Percentiles rank a stretch among this genome's conserved stretches.
Evolutionary conservation across 2,888 invertebrate genomes (phyloP).

Genomic region (Eupithecia inturbata): DNA sequence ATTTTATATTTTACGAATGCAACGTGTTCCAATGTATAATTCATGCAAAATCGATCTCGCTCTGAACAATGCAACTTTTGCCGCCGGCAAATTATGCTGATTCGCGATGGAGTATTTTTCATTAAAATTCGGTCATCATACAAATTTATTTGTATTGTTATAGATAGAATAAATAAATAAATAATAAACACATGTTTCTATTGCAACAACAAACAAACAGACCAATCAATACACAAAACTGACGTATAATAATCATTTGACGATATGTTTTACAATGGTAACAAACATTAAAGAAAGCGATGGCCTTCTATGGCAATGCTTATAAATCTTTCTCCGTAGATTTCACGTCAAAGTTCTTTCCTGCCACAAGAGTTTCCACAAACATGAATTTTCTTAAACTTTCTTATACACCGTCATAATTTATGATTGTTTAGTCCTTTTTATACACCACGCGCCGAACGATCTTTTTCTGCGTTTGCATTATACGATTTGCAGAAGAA

Average conservation of each 20-base stretch:
- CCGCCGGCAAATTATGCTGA: conserved; percentile 35
- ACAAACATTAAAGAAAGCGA: background rate
- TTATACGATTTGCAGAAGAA: background rate
- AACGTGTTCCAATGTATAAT: conserved; percentile 39
- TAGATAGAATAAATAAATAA: background rate
- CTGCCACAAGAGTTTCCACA: background rate
- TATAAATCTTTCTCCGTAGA: background rate
- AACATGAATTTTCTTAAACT: background rate
- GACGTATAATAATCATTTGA: background rate
- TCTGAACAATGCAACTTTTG: conserved; percentile 36
- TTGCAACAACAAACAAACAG: background rate
- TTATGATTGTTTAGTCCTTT: background rate
- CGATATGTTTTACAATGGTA: background rate
- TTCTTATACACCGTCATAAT: background rate
- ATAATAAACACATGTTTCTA: background rate
- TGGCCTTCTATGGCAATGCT: background rate
- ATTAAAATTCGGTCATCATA: conserved; percentile 16
- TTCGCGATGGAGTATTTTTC: conserved; percentile 32
- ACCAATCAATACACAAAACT: background rate
- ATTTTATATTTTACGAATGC: conserved; percentile 36
- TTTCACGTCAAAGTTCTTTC: background rate
- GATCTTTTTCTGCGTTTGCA: background rate
- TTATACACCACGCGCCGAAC: background rate
- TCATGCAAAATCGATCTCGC: conserved; percentile 44
- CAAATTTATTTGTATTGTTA: background rate